phyloP scores from a whole-genome alignment of 2,888 invertebrate genomes.

The Leptopilina myrica region DNA sequence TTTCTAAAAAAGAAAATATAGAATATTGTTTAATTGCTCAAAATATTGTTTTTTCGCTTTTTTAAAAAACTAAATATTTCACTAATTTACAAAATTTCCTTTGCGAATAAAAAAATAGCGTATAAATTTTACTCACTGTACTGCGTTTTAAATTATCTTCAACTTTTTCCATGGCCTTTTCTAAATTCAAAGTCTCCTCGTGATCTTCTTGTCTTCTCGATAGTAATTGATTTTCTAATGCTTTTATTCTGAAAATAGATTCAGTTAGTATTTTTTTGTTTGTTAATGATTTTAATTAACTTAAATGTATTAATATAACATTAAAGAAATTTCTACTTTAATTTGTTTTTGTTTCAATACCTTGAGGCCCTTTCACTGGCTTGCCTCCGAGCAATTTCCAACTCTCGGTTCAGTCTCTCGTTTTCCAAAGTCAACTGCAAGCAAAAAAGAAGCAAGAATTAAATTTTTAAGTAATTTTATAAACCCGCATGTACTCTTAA shows the following conservation, averaged over 20 bases:
- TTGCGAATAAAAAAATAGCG: too few species aligned
- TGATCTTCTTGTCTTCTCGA: constrained; percentile 78
- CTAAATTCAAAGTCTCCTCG: constrained; percentile 78
- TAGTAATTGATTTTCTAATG: constrained; percentile 79
- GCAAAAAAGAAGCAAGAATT: constrained; percentile 28
- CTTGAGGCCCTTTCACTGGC: constrained; percentile 78
- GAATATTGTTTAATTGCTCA: background rate
- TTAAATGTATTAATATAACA: background rate
- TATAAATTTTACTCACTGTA: constrained; percentile 75
- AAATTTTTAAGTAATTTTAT: constrained; percentile 12
- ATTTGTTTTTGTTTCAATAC: constrained; percentile 57
- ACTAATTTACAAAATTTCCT: too few species aligned
- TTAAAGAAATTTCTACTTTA: too few species aligned
- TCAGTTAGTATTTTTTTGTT: constrained; percentile 27
- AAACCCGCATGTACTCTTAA: background rate
- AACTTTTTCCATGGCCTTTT: constrained; percentile 80
- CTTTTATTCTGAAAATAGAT: constrained; percentile 76
- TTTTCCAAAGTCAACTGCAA: constrained; percentile 72
- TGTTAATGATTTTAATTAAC: background rate
- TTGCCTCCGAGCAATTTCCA: constrained; percentile 79
- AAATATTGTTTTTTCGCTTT: too few species aligned
- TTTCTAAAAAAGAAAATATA: constrained; percentile 75
- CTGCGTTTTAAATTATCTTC: constrained; percentile 80
- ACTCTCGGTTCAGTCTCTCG: constrained; percentile 79
- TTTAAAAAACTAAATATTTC: too few species aligned